phyloP scores from a whole-genome alignment of 2,888 invertebrate genomes.

The Dinocampus coccinellae region DNA sequence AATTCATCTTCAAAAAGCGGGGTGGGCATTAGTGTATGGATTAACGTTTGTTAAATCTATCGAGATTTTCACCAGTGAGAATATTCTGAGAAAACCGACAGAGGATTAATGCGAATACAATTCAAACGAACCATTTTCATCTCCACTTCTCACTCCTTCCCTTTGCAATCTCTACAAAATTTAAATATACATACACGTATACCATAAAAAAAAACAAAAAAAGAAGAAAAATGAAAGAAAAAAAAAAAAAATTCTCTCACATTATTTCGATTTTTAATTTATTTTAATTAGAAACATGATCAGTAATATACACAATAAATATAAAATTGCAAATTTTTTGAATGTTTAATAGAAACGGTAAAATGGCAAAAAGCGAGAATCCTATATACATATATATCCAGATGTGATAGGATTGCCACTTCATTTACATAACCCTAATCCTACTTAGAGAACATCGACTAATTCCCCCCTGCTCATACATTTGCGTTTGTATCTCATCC shows the following conservation, averaged over 20 bases:
- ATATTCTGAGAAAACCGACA: constrained; percentile 35
- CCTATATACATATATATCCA: constrained; percentile 40
- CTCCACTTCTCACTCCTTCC: background rate
- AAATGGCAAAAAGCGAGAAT: constrained; percentile 24
- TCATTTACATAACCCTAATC: constrained; percentile 66
- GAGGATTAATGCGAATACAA: constrained; percentile 44
- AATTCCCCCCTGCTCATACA: constrained; percentile 45
- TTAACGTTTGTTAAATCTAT: constrained; percentile 43
- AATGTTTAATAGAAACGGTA: constrained; percentile 2
- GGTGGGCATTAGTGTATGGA: constrained; percentile 40
- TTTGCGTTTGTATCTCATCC: constrained; percentile 43
- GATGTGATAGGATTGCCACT: constrained; percentile 51
- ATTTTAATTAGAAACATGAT: background rate
- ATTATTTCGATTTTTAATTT: constrained; percentile 10
- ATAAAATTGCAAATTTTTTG: background rate
- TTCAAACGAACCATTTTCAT: constrained; percentile 36
- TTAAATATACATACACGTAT: background rate
- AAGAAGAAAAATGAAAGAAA: too few relatives aligned
- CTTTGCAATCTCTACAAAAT: background rate
- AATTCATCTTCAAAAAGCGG: constrained; percentile 31
- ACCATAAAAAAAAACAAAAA: too few relatives aligned
- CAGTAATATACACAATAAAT: background rate
- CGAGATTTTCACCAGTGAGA: constrained; percentile 41
- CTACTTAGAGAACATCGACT: constrained; percentile 57
- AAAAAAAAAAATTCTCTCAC: too few relatives aligned